Percentiles rank a stretch among this genome's conserved stretches.
Evolutionary conservation across 2,888 invertebrate genomes (phyloP).

Genomic region (Hypercompe scribonia): DNA sequence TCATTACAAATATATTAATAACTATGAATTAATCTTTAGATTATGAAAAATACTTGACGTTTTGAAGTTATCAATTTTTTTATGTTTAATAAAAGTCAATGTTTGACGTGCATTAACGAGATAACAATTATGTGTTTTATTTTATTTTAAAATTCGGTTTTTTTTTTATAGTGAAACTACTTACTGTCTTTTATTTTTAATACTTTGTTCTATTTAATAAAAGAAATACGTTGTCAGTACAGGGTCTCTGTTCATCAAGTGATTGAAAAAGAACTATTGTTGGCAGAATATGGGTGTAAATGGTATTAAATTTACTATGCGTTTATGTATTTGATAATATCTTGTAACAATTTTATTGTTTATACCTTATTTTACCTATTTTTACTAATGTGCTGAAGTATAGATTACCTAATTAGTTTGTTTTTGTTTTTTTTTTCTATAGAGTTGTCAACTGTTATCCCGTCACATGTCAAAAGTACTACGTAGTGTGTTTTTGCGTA

Average conservation of each 20-base stretch:
- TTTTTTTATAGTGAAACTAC: not conserved
- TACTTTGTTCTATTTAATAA: too few species aligned
- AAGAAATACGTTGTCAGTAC: too few species aligned
- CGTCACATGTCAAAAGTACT: not conserved
- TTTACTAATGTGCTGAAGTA: too few species aligned
- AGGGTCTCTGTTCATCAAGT: too few species aligned
- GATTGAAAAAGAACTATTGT: too few species aligned
- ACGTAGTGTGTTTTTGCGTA: not conserved
- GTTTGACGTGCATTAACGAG: not conserved
- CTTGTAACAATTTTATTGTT: not conserved
- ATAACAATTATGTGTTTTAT: not conserved
- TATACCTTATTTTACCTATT: too few species aligned
- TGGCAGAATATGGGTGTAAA: too few species aligned
- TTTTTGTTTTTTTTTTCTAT: conserved; percentile 4
- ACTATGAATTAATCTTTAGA: not conserved
- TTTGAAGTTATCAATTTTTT: not conserved
- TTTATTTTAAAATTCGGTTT: not conserved
- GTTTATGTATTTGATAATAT: too few species aligned
- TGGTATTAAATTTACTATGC: too few species aligned
- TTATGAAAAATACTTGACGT: not conserved
- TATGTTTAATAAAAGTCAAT: not conserved
- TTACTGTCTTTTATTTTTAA: too few species aligned
- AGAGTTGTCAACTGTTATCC: not conserved
- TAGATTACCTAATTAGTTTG: too few species aligned
- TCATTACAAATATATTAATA: not conserved